These are phyloP conservation scores for Cyrtonyx montezumae DNA, from an alignment of 2,113 vertebrate genomes.

Conservation along the genomic window DNA sequence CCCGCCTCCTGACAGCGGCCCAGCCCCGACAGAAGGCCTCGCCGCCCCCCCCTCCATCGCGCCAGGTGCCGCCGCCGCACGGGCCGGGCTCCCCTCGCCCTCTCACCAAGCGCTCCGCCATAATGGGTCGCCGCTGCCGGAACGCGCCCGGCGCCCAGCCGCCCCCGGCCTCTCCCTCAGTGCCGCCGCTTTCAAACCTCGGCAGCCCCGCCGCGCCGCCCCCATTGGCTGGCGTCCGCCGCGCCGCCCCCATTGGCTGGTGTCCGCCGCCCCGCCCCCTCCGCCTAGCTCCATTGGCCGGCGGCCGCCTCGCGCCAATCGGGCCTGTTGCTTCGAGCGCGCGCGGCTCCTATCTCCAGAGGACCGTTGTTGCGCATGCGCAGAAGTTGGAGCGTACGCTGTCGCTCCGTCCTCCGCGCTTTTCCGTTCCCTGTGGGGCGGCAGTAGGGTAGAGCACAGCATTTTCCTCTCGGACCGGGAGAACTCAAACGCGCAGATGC, in stretches of 20 bases:
- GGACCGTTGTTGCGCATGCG: neutral
- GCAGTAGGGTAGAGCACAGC: rapidly evolving
- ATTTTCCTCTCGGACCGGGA: rapidly evolving
- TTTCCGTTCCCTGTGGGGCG: rapidly evolving
- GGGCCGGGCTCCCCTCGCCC: no score
- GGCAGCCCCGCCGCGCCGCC: neutral
- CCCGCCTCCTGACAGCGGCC: no score
- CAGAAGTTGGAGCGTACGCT: rapidly evolving
- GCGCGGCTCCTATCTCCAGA: rapidly evolving
- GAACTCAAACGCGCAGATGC: rapidly evolving
- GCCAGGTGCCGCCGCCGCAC: neutral
- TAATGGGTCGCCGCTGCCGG: neutral
- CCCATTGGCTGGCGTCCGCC: neutral
- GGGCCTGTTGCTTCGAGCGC: rapidly evolving
- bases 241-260: neutral
- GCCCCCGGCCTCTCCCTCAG: rapidly evolving
- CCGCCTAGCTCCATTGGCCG: no score
- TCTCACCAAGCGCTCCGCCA: slow-evolving; percentile 20
- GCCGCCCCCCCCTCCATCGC: no score
- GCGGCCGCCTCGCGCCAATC: neutral
- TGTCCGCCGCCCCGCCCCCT: neutral
- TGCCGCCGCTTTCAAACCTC: neutral
- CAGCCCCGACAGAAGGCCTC: no score
- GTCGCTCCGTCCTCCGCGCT: rapidly evolving
- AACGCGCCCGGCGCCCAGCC: no score